phyloP scores from a whole-genome alignment of 2,113 vertebrate genomes.

The Aegypius monachus region DNA sequence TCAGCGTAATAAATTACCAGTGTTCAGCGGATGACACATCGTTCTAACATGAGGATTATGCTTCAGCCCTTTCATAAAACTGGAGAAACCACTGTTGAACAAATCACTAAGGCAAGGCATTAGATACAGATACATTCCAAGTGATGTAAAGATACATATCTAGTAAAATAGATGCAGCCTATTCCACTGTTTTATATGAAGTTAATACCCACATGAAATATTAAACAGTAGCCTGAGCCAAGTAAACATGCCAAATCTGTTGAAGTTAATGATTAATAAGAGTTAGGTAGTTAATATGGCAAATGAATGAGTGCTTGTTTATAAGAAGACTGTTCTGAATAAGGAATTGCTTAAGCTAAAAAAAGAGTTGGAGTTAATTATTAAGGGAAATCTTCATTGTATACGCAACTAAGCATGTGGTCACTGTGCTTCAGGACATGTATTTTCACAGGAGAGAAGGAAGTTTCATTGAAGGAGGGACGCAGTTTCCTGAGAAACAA shows the following conservation, averaged over 20 bases:
- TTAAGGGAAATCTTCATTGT: background rate
- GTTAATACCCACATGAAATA: background rate
- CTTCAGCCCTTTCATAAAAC: background rate
- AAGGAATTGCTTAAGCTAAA: background rate
- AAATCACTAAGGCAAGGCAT: background rate
- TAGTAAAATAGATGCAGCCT: background rate
- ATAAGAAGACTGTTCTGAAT: background rate
- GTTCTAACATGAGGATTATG: background rate
- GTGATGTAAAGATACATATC: background rate
- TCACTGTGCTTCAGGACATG: background rate
- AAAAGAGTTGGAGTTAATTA: background rate
- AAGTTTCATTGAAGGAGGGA: background rate
- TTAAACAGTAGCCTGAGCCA: background rate
- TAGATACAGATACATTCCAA: background rate
- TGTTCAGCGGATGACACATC: background rate
- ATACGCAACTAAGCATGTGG: background rate
- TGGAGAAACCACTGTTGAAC: background rate
- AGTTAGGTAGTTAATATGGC: background rate
- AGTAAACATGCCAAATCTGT: background rate
- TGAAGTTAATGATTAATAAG: constrained; percentile 15
- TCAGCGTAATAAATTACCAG: background rate
- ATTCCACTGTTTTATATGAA: background rate
- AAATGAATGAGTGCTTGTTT: background rate
- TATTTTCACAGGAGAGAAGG: background rate
- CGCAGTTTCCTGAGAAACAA: background rate